phyloP scores from a whole-genome alignment of 2,888 invertebrate genomes.

The Apodemia zela region DNA sequence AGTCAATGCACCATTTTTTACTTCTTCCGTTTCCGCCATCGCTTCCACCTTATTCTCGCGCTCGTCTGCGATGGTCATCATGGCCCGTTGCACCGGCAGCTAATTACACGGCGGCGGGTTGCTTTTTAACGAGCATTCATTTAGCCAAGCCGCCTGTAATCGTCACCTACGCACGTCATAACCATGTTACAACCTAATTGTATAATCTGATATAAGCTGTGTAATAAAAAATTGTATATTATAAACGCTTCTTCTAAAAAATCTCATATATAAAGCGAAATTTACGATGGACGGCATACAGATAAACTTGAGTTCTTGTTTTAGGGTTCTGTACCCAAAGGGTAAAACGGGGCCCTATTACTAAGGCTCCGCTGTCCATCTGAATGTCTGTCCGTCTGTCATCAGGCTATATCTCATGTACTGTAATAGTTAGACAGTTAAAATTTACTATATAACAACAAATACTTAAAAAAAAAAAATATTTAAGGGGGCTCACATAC shows the following conservation, averaged over 20 bases:
- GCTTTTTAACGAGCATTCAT: constrained; percentile 69
- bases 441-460: too few relatives aligned
- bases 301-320: too few relatives aligned
- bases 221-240: neutral
- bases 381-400: too few relatives aligned
- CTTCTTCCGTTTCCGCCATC: neutral
- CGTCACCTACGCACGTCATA: constrained; percentile 33
- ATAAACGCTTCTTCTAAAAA: neutral
- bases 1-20: too few relatives aligned
- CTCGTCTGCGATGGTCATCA: neutral
- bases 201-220: constrained; percentile 21
- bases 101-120: constrained; percentile 62
- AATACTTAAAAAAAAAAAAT: too few relatives aligned
- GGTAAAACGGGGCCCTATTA: too few relatives aligned
- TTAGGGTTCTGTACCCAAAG: too few relatives aligned
- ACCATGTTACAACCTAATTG: constrained; percentile 19
- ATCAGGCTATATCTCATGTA: too few relatives aligned
- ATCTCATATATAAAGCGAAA: neutral
- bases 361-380: too few relatives aligned
- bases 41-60: neutral
- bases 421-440: too few relatives aligned
- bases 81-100: constrained; percentile 38
- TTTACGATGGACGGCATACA: neutral
- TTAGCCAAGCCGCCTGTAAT: constrained; percentile 52
- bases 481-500: too few relatives aligned